Evolutionary conservation across 53 echinoderm and acorn worm species (phyloP).

Genomic region (Paracentrotus lividus): DNA sequence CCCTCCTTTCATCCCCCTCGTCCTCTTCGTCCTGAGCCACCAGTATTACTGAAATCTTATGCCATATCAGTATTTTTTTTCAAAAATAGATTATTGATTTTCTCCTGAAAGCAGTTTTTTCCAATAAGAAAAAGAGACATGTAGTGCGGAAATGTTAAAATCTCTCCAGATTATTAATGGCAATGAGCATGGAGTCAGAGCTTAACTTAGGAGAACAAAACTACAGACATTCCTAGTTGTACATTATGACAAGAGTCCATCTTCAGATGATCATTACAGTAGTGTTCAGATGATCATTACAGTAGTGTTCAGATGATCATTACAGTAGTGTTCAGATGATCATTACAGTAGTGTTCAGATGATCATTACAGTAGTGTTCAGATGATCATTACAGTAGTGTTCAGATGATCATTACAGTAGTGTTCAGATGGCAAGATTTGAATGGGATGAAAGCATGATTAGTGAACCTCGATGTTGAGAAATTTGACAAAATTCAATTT

Average conservation of each 20-base stretch:
- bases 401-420: neutral
- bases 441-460: neutral
- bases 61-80: neutral
- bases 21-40: too few relatives aligned
- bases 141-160: neutral
- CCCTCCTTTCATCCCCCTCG: too few relatives aligned
- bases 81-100: neutral
- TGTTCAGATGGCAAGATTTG: slow-evolving; percentile 13
- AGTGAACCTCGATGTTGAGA: neutral
- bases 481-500: neutral
- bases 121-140: neutral
- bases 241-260: neutral
- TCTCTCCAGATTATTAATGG: slow-evolving; percentile 32
- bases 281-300: slow-evolving; percentile 8
- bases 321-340: neutral
- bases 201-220: neutral
- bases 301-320: slow-evolving; percentile 6
- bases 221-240: neutral
- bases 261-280: neutral
- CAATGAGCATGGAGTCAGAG: neutral
- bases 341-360: too few relatives aligned
- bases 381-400: too few relatives aligned
- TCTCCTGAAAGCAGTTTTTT: neutral
- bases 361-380: too few relatives aligned
- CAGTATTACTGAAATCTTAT: neutral